Evolutionary conservation across 2,888 invertebrate species (phyloP), one percentile per base, ranked within the genome.

Genomic region (Drosophila pullipes): DNA sequence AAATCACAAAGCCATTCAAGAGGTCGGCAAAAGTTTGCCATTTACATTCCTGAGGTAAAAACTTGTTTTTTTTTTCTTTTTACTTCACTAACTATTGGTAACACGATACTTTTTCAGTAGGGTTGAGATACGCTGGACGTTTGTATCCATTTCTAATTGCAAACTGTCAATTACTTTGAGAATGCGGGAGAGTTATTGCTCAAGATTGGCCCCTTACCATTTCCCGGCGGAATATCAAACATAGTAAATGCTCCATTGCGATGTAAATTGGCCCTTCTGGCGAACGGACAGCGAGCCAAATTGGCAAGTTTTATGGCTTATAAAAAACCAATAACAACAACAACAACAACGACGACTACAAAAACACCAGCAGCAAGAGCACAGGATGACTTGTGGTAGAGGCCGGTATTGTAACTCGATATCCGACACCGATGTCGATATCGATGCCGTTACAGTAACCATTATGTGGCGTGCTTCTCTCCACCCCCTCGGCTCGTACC

Each of bases 261-360:
- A 73, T 78, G 69, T 85, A 81, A 81, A 86, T 75, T 78, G 84
- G 79, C 76, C 86, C 80, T 82, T 78, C 87, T 84, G 89, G 75
- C 81, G 78, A 85, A 89, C 86, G 89, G 89, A 78, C 87, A 74
- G 74, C 80, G 73, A 61, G 28, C 74, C 70, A 83, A 81, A 85
- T 80, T 90, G 83, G 72, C 82, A 83, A 86, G 78, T 87, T 89
- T 90, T 89, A 87, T 89, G 90, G 78, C 81, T 81, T 87, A 89
- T 89, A 82, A 87, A 87, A 90, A 90, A 78, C 52, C 89, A 90
- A 87, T 90, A 87, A 83, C 77, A 83, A 81, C 75, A 87, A 67
- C 30, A 50, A 25, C 33, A 30, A 13, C n/a, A 55, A 22, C 53
- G 16, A 41, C 18, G 28, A 4, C n/a, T 22, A 44, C 6, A 22